phyloP scores from a whole-genome alignment of 2,113 vertebrate species.

The Ammodramus savannarum region DNA sequence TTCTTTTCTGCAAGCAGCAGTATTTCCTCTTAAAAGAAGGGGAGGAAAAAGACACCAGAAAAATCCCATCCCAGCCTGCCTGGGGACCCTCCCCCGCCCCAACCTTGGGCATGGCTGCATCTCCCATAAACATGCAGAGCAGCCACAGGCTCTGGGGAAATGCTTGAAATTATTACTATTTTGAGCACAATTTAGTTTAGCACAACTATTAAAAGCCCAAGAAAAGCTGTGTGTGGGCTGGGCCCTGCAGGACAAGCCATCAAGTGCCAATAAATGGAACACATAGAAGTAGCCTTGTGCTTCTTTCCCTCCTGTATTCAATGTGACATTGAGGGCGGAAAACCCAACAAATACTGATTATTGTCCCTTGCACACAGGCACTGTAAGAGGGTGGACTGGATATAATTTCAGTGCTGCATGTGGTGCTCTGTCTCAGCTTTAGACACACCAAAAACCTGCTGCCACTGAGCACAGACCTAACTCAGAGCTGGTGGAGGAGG shows the following conservation, averaged over 20 bases:
- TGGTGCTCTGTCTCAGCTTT: not conserved
- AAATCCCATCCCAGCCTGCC: not conserved
- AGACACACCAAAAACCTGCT: not conserved
- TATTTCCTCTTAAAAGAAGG: not conserved
- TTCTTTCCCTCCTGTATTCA: not conserved
- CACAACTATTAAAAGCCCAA: not conserved
- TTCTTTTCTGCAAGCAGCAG: not conserved
- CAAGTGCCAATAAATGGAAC: not conserved
- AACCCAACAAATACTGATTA: not conserved
- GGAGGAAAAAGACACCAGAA: not conserved
- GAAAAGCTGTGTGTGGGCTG: not conserved
- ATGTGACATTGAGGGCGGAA: rapidly evolving
- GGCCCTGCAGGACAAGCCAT: not conserved
- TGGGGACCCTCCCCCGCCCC: rapidly evolving
- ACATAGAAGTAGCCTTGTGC: not conserved
- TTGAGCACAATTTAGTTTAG: not conserved
- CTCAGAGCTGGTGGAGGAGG: not conserved
- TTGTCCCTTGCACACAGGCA: not conserved
- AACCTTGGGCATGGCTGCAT: rapidly evolving
- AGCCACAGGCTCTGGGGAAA: not conserved
- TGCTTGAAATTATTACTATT: not conserved
- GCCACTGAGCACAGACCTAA: rapidly evolving
- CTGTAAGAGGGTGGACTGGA: not conserved
- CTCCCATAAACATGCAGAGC: not conserved
- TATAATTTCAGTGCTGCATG: not conserved